A percentile compares a stretch with the other conserved stretches of the same genome.
These are phyloP conservation scores for Tethea ocularis DNA, from an alignment of 2,888 invertebrate genomes.

Conservation along the genomic window DNA sequence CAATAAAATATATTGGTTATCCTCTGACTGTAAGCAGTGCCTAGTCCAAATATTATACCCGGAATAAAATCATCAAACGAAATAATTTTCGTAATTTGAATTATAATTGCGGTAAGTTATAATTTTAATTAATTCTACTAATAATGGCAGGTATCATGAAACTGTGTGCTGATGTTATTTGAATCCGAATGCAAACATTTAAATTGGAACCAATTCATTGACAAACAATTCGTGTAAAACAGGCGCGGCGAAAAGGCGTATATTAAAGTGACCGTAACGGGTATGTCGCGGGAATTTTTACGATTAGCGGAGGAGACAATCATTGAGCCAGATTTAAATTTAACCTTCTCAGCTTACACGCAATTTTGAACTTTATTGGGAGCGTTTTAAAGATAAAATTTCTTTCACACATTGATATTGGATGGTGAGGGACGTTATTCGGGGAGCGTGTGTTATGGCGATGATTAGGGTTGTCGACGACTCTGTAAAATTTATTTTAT, in stretches of 20 bases:
- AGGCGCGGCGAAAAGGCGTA: constrained; percentile 17
- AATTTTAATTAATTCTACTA: not conserved
- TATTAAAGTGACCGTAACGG: constrained; percentile 40
- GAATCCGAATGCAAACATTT: not conserved
- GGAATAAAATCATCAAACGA: not conserved
- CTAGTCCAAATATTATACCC: no score
- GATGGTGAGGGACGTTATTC: constrained; percentile 13
- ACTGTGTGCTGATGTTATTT: not conserved
- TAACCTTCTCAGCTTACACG: constrained; percentile 30
- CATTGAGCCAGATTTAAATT: constrained; percentile 60
- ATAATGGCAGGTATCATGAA: not conserved
- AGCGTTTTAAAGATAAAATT: constrained; percentile 23
- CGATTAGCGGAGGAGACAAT: constrained; percentile 63
- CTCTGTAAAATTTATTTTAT: not conserved
- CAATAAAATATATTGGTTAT: no score
- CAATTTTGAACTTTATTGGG: constrained; percentile 27
- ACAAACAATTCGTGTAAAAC: constrained; percentile 12
- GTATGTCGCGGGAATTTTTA: constrained; percentile 63
- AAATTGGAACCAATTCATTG: constrained; percentile 3
- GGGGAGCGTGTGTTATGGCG: constrained; percentile 29
- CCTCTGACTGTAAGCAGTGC: no score
- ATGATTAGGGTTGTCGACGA: constrained; percentile 14
- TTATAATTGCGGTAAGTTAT: not conserved
- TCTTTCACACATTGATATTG: constrained; percentile 7
- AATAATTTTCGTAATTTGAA: not conserved